Evolutionary conservation across 2,797 vertebrate genomes (phyloP), one percentile per base, ranked within the genome.

Genomic region (Ctenopoma multispine): DNA sequence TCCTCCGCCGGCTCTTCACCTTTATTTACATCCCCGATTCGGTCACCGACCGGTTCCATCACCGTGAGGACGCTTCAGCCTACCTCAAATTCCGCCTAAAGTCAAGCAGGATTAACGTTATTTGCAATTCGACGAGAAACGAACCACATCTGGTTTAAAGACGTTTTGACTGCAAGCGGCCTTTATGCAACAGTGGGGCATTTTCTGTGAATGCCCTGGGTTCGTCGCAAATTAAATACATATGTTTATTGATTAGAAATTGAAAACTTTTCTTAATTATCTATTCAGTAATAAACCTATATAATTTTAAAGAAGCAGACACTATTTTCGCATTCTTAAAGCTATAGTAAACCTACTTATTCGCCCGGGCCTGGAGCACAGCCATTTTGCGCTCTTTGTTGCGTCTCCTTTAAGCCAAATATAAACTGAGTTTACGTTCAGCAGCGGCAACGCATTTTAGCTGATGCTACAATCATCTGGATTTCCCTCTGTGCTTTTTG

Each of bases 341-440:
- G 95, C 92, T 90, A 93, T 94, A 95, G 95, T 91, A 91, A 93
- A 92, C 90, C 90, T 90, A 87, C 85, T 91, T 89, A 83, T 83
- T 86, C 75, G 84, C 79, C 72, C 66, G 72, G 75, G 81, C 88
- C 90, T 73, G 64, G 41, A 70, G 82, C 76, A 61, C 87, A 85
- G 73, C 90, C 91, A 91, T 93, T 84, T 90, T 87, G 89, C 83
- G 82, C 82, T 88, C 92, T 94, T 94, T 95, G 93, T 94, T 89
- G 94, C 95, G 94, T 95, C 94, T 95, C 95, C 95, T 95, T 95
- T 95, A 95, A 95, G 90, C 91, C 86, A 89, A 93, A 90, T 90
- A 90, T 88, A 86, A 91, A 90, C 87, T 17, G 80, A 67, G 70
- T 89, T 34, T 72, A 70, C 75, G 4, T 73, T 83, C 72, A 74